Base-by-base conservation (phyloP, 2,888 invertebrate species). In the Strigamia crassipes region DNA sequence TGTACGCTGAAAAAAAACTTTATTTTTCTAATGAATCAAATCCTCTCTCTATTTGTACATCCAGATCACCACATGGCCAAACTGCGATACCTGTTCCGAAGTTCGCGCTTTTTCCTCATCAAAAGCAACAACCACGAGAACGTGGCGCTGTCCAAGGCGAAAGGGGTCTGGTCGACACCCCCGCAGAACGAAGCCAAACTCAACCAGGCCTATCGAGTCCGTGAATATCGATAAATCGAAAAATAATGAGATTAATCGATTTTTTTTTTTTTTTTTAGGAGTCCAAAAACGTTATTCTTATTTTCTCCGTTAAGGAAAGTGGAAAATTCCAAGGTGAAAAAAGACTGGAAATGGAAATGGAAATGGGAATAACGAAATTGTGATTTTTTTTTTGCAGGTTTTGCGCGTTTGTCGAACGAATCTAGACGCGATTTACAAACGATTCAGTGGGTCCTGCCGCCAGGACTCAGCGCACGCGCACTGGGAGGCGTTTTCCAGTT, bases 41-140 rank as follows among this genome's bases (percentile, higher is more conserved):
- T n/a, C n/a, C n/a, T n/a, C n/a, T n/a, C n/a, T n/a, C n/a, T n/a
- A n/a, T n/a, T n/a, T n/a, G n/a, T n/a, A n/a, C n/a, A n/a, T n/a
- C n/a, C 94, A 86, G 95, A 95, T 89, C 95, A 94, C 78, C 82
- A 83, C 34, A 18, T 21, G 21, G 84, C 86, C 34, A 95, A 96
- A 89, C 89, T 98, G 84, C 96, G 96, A 89, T 97, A 97, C 89
- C 90, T 99, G 85, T 97, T 98, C 89, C 92, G 96, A 85, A 96
- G 96, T 87, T 95, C 98, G 79, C 91, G 92, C 84, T 98, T 96
- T 90, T 98, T 97, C 89, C 92, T 99, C 82, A 97, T 99, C 86
- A 99, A 99, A 89, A 97, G 97, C 80, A 98, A 97, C 89, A 99
- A 99, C 89, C 94, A 95, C 83, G 98, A 99, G 89, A 99, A 99